These are phyloP conservation scores for Hydrocynus forskahlii DNA, from an alignment of 2,797 vertebrate genomes.

Conservation along the genomic window DNA sequence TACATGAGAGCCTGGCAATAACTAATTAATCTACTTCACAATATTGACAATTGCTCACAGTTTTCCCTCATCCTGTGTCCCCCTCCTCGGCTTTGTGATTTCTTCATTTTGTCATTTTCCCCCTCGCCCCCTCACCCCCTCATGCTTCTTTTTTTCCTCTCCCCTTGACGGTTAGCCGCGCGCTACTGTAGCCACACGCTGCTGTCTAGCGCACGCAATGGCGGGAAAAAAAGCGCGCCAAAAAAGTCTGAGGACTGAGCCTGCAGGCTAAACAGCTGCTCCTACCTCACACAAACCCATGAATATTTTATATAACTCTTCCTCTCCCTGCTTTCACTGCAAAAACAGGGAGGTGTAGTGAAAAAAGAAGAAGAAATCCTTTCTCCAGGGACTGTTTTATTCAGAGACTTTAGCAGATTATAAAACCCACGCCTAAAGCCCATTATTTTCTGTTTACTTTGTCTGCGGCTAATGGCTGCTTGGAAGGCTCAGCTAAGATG, in stretches of 20 bases:
- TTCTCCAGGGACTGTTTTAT: neutral
- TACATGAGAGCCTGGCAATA: no score
- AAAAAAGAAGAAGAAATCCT: no score
- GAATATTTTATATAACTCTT: slow-evolving; percentile 69
- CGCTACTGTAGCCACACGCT: no score
- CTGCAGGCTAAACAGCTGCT: slow-evolving; percentile 57
- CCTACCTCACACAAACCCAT: slow-evolving; percentile 62
- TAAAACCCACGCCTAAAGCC: neutral
- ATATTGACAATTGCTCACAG: no score
- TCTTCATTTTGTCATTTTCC: no score
- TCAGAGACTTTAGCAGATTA: neutral
- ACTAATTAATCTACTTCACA: no score
- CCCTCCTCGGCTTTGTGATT: no score
- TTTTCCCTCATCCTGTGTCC: no score
- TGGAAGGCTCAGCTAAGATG: neutral
- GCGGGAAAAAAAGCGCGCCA: neutral
- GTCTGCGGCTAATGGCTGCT: neutral
- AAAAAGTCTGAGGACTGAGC: slow-evolving; percentile 37
- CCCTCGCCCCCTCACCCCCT: no score
- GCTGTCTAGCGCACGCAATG: neutral
- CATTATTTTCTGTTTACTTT: neutral
- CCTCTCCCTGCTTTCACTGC: slow-evolving; percentile 29
- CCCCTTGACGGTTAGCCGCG: no score
- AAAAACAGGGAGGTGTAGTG: neutral
- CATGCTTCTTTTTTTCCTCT: no score